phyloP scores from a whole-genome alignment of 2,888 invertebrate species.

The Prosapia bicincta region DNA sequence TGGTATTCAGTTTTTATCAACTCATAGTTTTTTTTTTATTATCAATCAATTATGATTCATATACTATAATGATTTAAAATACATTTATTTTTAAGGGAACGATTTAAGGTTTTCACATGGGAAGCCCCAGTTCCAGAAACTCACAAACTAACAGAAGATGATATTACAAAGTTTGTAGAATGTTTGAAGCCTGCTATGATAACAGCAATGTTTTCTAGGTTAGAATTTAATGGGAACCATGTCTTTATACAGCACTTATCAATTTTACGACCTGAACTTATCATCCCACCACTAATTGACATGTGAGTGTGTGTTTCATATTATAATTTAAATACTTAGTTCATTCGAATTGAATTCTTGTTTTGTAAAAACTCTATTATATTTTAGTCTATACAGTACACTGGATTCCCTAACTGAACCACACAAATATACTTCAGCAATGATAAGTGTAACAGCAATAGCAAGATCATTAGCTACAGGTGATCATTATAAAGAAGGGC shows the following conservation, averaged over 20 bases:
- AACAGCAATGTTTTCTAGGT: slow-evolving; percentile 74
- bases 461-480: slow-evolving; percentile 60
- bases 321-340: too few relatives aligned
- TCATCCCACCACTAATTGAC: slow-evolving; percentile 80
- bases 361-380: not conserved
- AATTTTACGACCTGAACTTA: slow-evolving; percentile 72
- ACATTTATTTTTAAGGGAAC: slow-evolving; percentile 56
- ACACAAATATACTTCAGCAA: slow-evolving; percentile 70
- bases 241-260: slow-evolving; percentile 72
- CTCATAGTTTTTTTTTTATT: not conserved
- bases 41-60: too few relatives aligned
- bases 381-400: slow-evolving; percentile 61
- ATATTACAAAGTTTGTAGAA: slow-evolving; percentile 77
- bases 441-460: slow-evolving; percentile 67
- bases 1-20: not conserved
- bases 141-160: slow-evolving; percentile 70
- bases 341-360: too few relatives aligned
- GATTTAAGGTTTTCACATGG: slow-evolving; percentile 63
- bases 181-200: slow-evolving; percentile 70
- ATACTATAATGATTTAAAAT: too few relatives aligned
- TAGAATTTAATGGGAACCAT: slow-evolving; percentile 60
- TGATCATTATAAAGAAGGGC: slow-evolving; percentile 65
- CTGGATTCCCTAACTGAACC: slow-evolving; percentile 87
- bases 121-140: slow-evolving; percentile 62
- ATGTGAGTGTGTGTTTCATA: too few relatives aligned